Evolutionary conservation across 2,888 invertebrate genomes (phyloP), one percentile per base, ranked within the genome.

Genomic region (Heliconius hortense): DNA sequence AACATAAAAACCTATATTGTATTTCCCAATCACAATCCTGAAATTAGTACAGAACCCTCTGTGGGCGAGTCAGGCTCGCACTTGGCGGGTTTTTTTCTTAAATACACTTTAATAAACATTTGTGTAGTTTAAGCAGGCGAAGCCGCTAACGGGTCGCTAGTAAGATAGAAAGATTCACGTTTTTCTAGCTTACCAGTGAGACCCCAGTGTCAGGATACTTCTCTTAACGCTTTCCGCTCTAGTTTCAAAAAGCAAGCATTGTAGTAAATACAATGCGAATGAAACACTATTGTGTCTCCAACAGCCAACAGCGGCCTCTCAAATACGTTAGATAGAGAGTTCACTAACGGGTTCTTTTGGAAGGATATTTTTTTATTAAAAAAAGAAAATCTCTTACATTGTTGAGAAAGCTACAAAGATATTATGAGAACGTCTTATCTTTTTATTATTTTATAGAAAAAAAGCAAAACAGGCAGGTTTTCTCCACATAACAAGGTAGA

Each of bases 291-390:
- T 10, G 35, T 35, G 35, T 1, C 35, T 10, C 35, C 35, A 2
- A 35, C 35, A 35, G 35, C 10, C 48, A 48, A 48, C 48, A 48
- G 67, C 43, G 18, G 43, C 67, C 67, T 43, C 68, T 68, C 68
- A 68, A 53, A 68, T 28, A 68, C 48, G 10, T 26, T 4, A 21
- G 0, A 8, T 7, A 5, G 31, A 31, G 18, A 48, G 48, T 10
- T 53, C 68, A 53, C 48, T 53, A 68, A 56, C 56, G 28, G 68
- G 68, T 48, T 43, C 26, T 68, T 68, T 10, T 68, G 21, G 48
- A 53, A 28, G 48, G 68, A 68, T 28, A 53, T 28, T 68, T 53
- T 53, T 48, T 68, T 68, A 68, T 68, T 68, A 53, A 68, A 56
- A 68, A 53, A 68, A 43, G 21, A 21, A 68, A 68, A 48, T 53